These are phyloP conservation scores for Passer montanus DNA, from an alignment of 2,113 vertebrate genomes.

Conservation along the genomic window DNA sequence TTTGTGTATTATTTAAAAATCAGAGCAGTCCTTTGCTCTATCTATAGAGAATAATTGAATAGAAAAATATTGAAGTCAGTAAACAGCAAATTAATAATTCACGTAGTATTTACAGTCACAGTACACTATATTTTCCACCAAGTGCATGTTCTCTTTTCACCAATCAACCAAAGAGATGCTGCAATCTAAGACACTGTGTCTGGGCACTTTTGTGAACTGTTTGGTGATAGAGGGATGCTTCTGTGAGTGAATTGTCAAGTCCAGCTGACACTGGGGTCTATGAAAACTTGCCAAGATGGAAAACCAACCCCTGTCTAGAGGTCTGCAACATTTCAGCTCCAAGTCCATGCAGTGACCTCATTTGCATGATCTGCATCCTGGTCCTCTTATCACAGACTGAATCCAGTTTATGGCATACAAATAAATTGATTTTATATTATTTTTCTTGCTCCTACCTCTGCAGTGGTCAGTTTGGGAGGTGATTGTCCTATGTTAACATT, in stretches of 20 bases:
- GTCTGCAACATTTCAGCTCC: not conserved
- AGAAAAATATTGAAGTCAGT: slow-evolving; percentile 45
- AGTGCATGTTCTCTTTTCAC: not conserved
- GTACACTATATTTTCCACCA: not conserved
- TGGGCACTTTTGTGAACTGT: not conserved
- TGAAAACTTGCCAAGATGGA: not conserved
- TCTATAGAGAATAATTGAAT: slow-evolving; percentile 38
- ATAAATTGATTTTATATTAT: not conserved
- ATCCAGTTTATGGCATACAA: not conserved
- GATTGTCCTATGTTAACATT: not conserved
- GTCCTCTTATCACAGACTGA: not conserved
- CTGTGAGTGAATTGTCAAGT: not conserved
- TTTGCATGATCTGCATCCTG: not conserved
- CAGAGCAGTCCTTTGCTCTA: slow-evolving; percentile 8
- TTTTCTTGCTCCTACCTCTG: not conserved
- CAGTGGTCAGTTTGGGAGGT: not conserved
- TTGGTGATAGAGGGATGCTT: not conserved
- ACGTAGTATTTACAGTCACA: slow-evolving; percentile 24
- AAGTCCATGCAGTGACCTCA: not conserved
- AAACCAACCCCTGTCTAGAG: not conserved
- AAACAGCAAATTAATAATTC: slow-evolving; percentile 63
- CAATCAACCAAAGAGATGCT: not conserved
- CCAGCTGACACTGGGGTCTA: not conserved
- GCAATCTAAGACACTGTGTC: not conserved
- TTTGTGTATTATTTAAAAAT: slow-evolving; percentile 51